phyloP scores from a whole-genome alignment of 2,888 invertebrate species.

The Galerucella calmariensis region DNA sequence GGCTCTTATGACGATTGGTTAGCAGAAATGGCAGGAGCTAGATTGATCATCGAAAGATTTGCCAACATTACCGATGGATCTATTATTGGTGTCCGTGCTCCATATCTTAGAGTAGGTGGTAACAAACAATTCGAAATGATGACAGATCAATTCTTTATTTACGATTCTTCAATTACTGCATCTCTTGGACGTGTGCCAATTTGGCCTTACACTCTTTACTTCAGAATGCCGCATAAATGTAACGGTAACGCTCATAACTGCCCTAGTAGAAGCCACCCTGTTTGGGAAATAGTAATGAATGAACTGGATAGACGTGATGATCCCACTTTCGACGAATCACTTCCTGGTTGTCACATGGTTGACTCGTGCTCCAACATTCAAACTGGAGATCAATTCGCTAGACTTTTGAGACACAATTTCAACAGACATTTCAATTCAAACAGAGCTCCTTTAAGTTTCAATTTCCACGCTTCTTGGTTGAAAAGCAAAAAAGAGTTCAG shows the following conservation, averaged over 20 bases:
- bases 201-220: conserved; percentile 98
- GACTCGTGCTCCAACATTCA: conserved; percentile 95
- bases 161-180: conserved; percentile 94
- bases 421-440: conserved; percentile 93
- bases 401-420: conserved; percentile 93
- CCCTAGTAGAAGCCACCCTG: conserved; percentile 89
- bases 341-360: conserved; percentile 94
- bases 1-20: conserved; percentile 93
- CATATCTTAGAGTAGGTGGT: conserved; percentile 90
- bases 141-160: conserved; percentile 93
- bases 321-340: conserved; percentile 91
- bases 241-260: conserved; percentile 95
- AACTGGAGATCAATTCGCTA: conserved; percentile 88
- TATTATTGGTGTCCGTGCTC: conserved; percentile 88
- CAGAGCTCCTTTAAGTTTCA: conserved; percentile 90
- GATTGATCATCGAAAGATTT: conserved; percentile 87
- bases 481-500: conserved; percentile 94
- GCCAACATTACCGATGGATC: conserved; percentile 93
- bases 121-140: conserved; percentile 98
- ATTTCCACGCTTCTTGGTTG: conserved; percentile 96
- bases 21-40: conserved; percentile 93
- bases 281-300: conserved; percentile 98
- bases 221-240: conserved; percentile 95
- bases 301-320: conserved; percentile 93
- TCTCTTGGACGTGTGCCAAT: conserved; percentile 89